Base-by-base conservation (phyloP, 1,140 invertebrate genomes). In the Eubasilissa regina region DNA sequence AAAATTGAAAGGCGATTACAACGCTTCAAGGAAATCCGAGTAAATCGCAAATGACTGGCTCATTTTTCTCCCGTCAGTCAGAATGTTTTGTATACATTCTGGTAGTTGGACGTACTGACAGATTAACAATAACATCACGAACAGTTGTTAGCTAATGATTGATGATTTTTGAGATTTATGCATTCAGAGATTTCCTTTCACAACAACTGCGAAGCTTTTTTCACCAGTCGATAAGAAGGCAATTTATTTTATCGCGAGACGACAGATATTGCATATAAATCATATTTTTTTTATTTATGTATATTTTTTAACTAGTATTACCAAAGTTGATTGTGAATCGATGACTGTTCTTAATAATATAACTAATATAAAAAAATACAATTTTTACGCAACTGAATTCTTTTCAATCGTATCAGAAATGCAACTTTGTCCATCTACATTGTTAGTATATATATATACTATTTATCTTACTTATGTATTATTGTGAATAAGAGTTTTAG, bases 111-210 rank as follows among this genome's bases (percentile, higher is more conserved):
- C n/a, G 17, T 11, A 19, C 25, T 76, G 60, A 62, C 75, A 58
- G 53, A 76, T 64, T 76, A 62, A 76, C 53, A 76, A 76, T 76
- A 76, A 76, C 58, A 76, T 76, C 58, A 58, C 75, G 17, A 76
- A 43, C 56, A 76, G 75, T 76, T 55, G 48, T 60, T 72, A 19
- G 15, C 58, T 13, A 17, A 64, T 76, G 75, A 76, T 76, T 76
- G 60, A 76, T 76, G 45, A 64, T 64, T 12, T 48, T 35, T 19
- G 19, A 64, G 75, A 76, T 76, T 76, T 25, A 51, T 76, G 75
- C 9, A 66, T 60, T 51, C 56, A 19, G 17, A 60, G 19, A 60
- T 7, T n/a, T 60, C 19, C 56, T 60, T 60, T 60, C 56, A 51
- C 25, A 35, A 35, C 48, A 51, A 15, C n/a, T 51, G 11, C n/a